Evolutionary conservation across 2,797 vertebrate genomes (phyloP).

Genomic region (Natrix natrix): DNA sequence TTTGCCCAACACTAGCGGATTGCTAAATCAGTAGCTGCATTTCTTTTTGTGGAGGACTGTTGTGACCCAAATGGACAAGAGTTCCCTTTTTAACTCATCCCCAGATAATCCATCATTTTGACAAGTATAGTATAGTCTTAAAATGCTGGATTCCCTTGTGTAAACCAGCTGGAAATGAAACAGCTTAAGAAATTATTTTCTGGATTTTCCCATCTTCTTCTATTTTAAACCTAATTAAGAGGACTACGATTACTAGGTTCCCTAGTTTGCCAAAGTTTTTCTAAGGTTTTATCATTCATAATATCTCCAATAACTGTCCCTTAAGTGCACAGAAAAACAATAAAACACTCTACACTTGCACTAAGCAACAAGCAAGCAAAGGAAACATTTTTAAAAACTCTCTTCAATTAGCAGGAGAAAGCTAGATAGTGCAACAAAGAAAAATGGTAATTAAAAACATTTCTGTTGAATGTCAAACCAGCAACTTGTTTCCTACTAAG

Average conservation of each 20-base stretch:
- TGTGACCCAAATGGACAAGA: conserved; percentile 3
- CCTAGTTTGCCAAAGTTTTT: background rate
- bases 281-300: background rate
- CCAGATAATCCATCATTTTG: conserved; percentile 18
- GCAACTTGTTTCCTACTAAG: background rate
- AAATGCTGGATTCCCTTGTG: background rate
- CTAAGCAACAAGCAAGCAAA: background rate
- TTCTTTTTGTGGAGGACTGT: background rate
- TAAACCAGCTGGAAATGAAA: background rate
- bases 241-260: background rate
- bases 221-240: background rate
- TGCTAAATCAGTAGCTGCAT: background rate
- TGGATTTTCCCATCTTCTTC: background rate
- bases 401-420: background rate
- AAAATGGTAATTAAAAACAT: background rate
- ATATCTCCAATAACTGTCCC: background rate
- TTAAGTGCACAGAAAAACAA: background rate
- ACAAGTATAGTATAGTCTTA: background rate
- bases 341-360: background rate
- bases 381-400: background rate
- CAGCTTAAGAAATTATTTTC: background rate
- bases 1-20: background rate
- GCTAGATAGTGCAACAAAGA: background rate
- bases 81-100: conserved; percentile 19
- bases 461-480: background rate